Base-by-base conservation (phyloP, 2,888 invertebrate species). In the Resseliella maxima region DNA sequence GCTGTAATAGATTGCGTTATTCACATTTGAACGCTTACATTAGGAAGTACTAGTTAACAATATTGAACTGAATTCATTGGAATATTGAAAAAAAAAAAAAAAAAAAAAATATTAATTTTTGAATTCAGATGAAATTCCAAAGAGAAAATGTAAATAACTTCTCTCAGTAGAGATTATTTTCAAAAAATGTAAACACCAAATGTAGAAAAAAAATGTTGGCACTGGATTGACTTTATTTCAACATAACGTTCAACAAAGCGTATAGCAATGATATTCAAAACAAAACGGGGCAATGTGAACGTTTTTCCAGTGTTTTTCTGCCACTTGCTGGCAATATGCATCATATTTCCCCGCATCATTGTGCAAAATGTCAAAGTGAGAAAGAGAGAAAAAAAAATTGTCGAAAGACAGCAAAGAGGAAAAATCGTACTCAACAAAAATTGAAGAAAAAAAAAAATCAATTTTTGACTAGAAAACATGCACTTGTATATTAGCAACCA, bases 321-420 rank as follows among this genome's bases (percentile, higher is more conserved):
- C 72, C 72, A 35, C 72, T 72, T 15, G 72, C 72, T 72, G n/a
- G 59, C n/a, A 72, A 72, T 35, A 35, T 72, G 31, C 72, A 72
- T 31, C 31, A 18, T 18, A 50, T 50, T 31, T 72, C 15, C 72
- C 72, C 72, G 21, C 35, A 15, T 72, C 1, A 0, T 41, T 31
- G 72, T 72, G 72, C 72, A 72, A 72, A 72, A 31, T 35, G 72
- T 72, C 72, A 72, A 72, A 72, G n/a, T n/a, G n/a, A n/a, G n/a
- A n/a, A n/a, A n/a, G n/a, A n/a, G 15, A 72, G 15, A 31, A 72
- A n/a, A 72, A 31, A 31, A n/a, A 2, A 59, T 24, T 3, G 24
- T 59, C 59, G 59, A 59, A 72, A 31, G 31, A 72, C 72, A 72
- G 31, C 31, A 72, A 8, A 72, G 3, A 6, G 24, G 31, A 72